phyloP scores from a whole-genome alignment of 2,797 vertebrate species.

The Eulemur coronatus region DNA sequence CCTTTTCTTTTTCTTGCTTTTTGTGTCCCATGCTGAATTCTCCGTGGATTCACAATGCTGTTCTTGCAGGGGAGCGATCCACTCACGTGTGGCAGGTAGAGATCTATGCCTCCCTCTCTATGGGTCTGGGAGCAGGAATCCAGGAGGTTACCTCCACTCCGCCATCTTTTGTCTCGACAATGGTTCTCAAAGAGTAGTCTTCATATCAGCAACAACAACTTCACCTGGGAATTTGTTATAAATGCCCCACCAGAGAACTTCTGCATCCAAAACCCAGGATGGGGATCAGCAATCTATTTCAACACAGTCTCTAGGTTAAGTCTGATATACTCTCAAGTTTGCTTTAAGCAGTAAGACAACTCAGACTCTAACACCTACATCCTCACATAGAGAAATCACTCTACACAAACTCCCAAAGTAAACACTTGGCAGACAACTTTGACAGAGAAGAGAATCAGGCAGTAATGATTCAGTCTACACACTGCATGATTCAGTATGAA shows the following conservation, averaged over 20 bases:
- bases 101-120: too few species aligned
- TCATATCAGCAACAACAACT: background rate
- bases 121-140: too few species aligned
- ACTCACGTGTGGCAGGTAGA: too few species aligned
- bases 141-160: too few species aligned
- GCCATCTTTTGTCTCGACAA: too few species aligned
- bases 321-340: background rate
- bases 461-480: background rate
- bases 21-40: too few species aligned
- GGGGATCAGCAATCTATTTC: background rate
- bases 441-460: background rate
- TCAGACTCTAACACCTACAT: background rate
- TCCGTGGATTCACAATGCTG: too few species aligned
- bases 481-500: too few species aligned
- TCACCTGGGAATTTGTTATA: background rate
- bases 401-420: background rate
- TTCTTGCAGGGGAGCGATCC: too few species aligned
- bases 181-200: background rate
- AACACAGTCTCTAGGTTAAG: background rate
- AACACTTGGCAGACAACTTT: background rate
- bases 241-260: background rate
- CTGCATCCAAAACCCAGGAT: background rate
- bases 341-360: background rate
- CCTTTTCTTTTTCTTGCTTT: too few species aligned
- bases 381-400: background rate